These are phyloP conservation scores for Tyrophagus putrescentiae DNA, from an alignment of 1,140 invertebrate genomes.

Conservation along the genomic window DNA sequence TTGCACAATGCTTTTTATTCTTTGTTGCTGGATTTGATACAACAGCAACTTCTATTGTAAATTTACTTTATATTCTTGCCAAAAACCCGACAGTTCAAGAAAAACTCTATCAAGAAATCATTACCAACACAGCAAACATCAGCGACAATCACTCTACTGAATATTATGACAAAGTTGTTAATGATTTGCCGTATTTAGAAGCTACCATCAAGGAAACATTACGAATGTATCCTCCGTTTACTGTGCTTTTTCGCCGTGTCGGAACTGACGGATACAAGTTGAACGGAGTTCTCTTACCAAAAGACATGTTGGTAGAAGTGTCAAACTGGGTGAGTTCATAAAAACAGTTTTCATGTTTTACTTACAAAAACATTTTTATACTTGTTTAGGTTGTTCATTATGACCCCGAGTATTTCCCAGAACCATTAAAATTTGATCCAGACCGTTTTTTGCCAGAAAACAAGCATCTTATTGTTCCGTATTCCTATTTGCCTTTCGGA, in stretches of 20 bases:
- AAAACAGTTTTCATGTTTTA: too few species aligned
- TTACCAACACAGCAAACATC: background rate
- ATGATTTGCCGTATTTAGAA: background rate
- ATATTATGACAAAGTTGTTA: background rate
- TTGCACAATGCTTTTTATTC: background rate
- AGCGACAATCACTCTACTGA: background rate
- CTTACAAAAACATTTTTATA: too few species aligned
- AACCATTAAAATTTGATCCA: too few species aligned
- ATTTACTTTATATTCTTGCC: background rate
- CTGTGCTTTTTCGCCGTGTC: background rate
- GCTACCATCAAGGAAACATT: background rate
- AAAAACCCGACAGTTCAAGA: background rate
- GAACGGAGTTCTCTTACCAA: background rate
- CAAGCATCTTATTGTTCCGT: too few species aligned
- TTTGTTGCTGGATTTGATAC: background rate
- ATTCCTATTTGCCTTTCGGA: too few species aligned
- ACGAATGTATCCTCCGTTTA: conserved; percentile 1
- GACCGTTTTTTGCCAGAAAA: too few species aligned
- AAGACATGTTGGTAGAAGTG: background rate
- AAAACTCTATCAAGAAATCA: background rate
- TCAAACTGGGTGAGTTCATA: too few species aligned
- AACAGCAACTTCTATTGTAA: background rate
- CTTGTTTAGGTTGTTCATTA: too few species aligned
- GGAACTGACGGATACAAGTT: conserved; percentile 7
- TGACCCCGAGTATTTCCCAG: too few species aligned